Evolutionary conservation across 92 coral and sea anemone genomes (phyloP), one percentile per base, ranked within the genome.

Genomic region (Porites evermanni): DNA sequence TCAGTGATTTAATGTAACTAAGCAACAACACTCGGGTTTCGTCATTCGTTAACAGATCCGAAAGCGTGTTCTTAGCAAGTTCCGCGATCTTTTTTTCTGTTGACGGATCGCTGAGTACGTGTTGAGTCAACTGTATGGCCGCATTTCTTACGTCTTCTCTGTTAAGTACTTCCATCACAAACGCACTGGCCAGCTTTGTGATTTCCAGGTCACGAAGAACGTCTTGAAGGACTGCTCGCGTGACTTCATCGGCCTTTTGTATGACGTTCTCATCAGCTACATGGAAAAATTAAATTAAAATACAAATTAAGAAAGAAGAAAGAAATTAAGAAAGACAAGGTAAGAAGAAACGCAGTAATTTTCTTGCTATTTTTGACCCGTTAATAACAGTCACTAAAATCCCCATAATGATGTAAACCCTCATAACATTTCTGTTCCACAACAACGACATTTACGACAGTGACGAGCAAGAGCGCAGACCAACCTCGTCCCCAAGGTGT

Each of bases 231-330:
- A 97, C 98, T 1, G 84, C 94, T 84, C 95, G 93, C 12, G 99
- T 97, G 87, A 97, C 94, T 86, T 90, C 99, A 66, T 95, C 92
- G 6, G 95, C 99, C 58, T 95, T 95, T 44, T 92, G 93, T 12
- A 95, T 86, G 59, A 97, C 99, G 85, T 91, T 93, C 63, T 97
- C 97, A 84, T 97, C 99, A 90, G 98, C 99, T 97, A 65, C n/a
- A 44, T 63, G 32, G 21, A 26, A 8, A 83, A 76, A 72, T 61
- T 14, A 54, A 63, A 44, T 44, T 14, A 18, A 1, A 70, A 70
- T 21, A 29, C 51, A 70, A 3, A 20, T 18, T 63, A 63, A 3
- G 8, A 0, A 63, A 23, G 24, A 23, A 23, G 24, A 23, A 23
- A 23, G 24, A 23, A 23, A 23, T 23, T 23, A 23, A 23, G 24